Base-by-base conservation (phyloP, 1,140 invertebrate genomes). In the Lepeophtheirus salmonis region DNA sequence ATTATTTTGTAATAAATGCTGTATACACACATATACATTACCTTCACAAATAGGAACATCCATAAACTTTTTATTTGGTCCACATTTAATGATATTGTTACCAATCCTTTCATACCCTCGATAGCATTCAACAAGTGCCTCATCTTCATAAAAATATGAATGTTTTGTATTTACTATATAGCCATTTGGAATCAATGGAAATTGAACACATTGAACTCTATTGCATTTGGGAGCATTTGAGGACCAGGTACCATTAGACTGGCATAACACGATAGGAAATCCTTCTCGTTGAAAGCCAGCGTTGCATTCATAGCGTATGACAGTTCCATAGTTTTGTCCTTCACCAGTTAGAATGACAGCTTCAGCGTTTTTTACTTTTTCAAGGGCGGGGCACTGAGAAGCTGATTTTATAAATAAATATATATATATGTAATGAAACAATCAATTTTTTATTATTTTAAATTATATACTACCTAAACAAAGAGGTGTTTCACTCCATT, bases 171-270 rank as follows among this genome's bases (percentile, higher is more conserved):
- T 85, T 22, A 85, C 81, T 18, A 89, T 78, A 64, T 86, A 86
- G 13, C 85, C 85, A 66, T 88, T 88, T 62, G 80, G 79, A 24
- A 90, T 83, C 68, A 80, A 79, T 0, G 90, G 90, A 62, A 90
- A 79, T 52, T 80, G 78, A 2, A 81, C 78, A 71, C 90, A 96
- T 61, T 80, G 73, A 12, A 85, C 82, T 64, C 80, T 64, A 17
- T 84, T 79, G 71, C 92, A 97, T 3, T 78, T 80, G 14, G 92
- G 91, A 14, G 91, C 85, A 62, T 83, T 78, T 53, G 85, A 84
- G 48, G 89, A 92, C 94, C 94, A 97, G 4, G 88, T 89, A 21
- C 92, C 92, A 69, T 95, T 90, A 66, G 86, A 87, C 83, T 89
- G 90, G 70, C 94, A 97, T 16, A 92, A 77, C 41, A 97, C 80